Percentiles rank a stretch among this genome's conserved stretches.
Evolutionary conservation across 2,888 invertebrate species (phyloP).

Genomic region (Dexiosoma caninum): DNA sequence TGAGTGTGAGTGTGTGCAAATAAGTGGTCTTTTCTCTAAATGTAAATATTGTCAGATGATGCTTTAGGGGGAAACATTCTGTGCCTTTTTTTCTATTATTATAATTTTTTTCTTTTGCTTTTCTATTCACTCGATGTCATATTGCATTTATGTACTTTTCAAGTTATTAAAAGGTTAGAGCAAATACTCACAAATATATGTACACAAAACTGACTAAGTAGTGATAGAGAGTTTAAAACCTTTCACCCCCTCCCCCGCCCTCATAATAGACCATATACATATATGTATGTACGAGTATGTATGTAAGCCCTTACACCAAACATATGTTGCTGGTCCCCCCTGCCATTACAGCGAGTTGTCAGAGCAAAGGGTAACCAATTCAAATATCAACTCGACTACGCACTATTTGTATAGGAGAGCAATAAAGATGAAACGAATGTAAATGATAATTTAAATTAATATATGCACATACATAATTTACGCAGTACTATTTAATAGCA

Average conservation of each 20-base stretch:
- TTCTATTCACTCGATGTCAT: slow-evolving; percentile 52
- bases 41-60: slow-evolving; percentile 56
- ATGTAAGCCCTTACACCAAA: slow-evolving; percentile 1
- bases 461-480: slow-evolving; percentile 45
- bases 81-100: slow-evolving; percentile 33
- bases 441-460: slow-evolving; percentile 34
- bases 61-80: slow-evolving; percentile 38
- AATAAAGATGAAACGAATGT: slow-evolving; percentile 12
- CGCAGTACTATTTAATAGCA: no score
- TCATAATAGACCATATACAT: no score
- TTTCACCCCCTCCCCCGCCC: background rate
- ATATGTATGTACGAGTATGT: no score
- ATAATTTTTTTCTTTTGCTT: background rate
- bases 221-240: slow-evolving; percentile 32
- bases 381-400: slow-evolving; percentile 22
- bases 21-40: slow-evolving; percentile 54
- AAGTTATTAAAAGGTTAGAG: slow-evolving; percentile 61
- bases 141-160: slow-evolving; percentile 62
- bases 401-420: slow-evolving; percentile 28
- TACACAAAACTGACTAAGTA: slow-evolving; percentile 35
- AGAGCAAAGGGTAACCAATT: slow-evolving; percentile 33
- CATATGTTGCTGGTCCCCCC: slow-evolving; percentile 35
- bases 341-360: background rate
- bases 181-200: slow-evolving; percentile 51
- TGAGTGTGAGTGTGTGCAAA: slow-evolving; percentile 1